Percentiles rank a stretch among this genome's conserved stretches.
These are phyloP conservation scores for Solen grandis DNA, from an alignment of 1,140 invertebrate genomes.

Conservation along the genomic window DNA sequence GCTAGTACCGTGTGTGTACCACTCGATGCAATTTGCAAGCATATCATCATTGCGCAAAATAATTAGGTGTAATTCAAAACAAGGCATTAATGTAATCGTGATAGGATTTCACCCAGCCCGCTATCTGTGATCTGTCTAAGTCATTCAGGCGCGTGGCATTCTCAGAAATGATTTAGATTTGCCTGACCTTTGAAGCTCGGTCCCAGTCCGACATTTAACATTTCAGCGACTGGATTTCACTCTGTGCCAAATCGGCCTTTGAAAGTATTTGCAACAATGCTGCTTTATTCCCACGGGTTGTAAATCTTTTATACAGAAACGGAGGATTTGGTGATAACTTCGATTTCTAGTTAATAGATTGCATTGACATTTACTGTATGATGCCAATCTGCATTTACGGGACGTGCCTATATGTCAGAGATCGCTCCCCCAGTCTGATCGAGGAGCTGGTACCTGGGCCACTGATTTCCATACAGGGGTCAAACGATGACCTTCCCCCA, in stretches of 20 bases:
- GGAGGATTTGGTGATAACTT: neutral
- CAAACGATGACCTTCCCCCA: too few relatives aligned
- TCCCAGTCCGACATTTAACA: slow-evolving; percentile 44
- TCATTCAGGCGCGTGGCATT: slow-evolving; percentile 23
- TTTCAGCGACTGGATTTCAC: slow-evolving; percentile 15
- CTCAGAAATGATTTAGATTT: slow-evolving; percentile 16
- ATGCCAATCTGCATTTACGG: neutral
- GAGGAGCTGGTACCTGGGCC: slow-evolving; percentile 91
- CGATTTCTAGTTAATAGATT: neutral
- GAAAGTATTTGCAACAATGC: slow-evolving; percentile 4
- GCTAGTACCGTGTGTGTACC: too few relatives aligned
- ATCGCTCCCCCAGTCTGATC: slow-evolving; percentile 76
- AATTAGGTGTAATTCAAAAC: too few relatives aligned
- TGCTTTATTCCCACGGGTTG: slow-evolving; percentile 21
- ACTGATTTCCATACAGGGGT: too few relatives aligned
- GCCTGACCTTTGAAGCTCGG: slow-evolving; percentile 33
- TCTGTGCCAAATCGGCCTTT: slow-evolving; percentile 2
- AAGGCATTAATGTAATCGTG: slow-evolving; percentile 32
- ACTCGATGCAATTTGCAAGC: too few relatives aligned
- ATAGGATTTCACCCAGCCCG: slow-evolving; percentile 11
- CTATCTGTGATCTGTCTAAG: slow-evolving; percentile 14
- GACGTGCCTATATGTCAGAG: slow-evolving; percentile 27
- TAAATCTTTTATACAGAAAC: slow-evolving; percentile 11
- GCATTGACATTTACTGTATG: neutral
- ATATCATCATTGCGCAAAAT: too few relatives aligned